Evolutionary conservation across 1,140 invertebrate genomes (phyloP).

Genomic region (Lepidurus couesii): DNA sequence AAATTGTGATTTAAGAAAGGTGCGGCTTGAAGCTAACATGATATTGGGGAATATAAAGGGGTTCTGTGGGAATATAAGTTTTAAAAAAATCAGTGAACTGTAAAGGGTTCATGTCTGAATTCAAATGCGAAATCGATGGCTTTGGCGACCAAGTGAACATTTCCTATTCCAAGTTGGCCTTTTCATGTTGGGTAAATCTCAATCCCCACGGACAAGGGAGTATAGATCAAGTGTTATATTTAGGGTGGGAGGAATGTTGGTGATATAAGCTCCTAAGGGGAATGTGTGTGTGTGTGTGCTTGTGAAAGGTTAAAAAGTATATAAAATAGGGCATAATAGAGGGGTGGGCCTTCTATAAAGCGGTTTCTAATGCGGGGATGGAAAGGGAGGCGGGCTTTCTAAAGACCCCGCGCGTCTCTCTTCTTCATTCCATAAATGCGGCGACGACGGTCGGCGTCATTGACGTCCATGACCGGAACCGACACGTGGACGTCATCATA

Average conservation of each 20-base stretch:
- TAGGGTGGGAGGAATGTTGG: slow-evolving; percentile 3
- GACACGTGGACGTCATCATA: slow-evolving; percentile 18
- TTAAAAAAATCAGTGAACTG: background rate
- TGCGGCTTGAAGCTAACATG: too few relatives aligned
- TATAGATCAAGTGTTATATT: background rate
- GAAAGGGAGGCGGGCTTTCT: background rate
- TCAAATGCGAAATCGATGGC: slow-evolving; percentile 14
- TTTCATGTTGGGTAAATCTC: slow-evolving; percentile 8
- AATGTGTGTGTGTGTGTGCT: background rate
- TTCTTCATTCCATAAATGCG: background rate
- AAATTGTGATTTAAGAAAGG: too few relatives aligned
- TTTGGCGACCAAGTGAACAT: background rate
- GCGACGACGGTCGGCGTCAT: slow-evolving; percentile 11
- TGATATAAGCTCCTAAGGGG: slow-evolving; percentile 10
- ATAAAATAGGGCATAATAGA: slow-evolving; percentile 4
- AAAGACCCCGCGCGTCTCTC: background rate
- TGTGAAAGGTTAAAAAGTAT: slow-evolving; percentile 5
- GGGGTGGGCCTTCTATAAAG: background rate
- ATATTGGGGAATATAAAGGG: background rate
- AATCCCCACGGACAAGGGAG: background rate
- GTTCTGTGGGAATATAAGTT: background rate
- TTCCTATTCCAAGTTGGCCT: slow-evolving; percentile 19
- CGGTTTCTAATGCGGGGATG: slow-evolving; percentile 10
- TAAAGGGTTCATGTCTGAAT: background rate
- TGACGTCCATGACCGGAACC: slow-evolving; percentile 6